Percentiles rank a stretch among this genome's conserved stretches.
Evolutionary conservation across 2,797 vertebrate species (phyloP).

Genomic region (Melanotaenia nigrans): DNA sequence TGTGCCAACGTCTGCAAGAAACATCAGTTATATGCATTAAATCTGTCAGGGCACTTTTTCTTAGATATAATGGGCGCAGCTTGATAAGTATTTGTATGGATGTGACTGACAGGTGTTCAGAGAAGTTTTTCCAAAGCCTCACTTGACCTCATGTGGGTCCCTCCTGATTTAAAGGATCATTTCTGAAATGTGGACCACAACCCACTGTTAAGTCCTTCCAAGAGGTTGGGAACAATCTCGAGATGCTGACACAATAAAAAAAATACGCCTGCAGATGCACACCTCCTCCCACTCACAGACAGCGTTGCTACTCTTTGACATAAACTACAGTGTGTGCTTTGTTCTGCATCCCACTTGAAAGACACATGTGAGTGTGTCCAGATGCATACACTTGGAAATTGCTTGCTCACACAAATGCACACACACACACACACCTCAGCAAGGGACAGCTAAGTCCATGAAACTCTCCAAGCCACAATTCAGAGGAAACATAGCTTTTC

Average conservation of each 20-base stretch:
- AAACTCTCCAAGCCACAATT: conserved; percentile 64
- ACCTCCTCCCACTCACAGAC: conserved; percentile 61
- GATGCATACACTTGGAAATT: conserved; percentile 54
- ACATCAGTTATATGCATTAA: conserved; percentile 19
- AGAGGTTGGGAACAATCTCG: conserved; percentile 50
- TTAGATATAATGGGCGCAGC: neutral
- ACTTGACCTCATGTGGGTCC: conserved; percentile 43
- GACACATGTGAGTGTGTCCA: conserved; percentile 43
- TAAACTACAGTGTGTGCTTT: conserved; percentile 71
- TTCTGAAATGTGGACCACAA: conserved; percentile 53
- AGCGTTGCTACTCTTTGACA: conserved; percentile 66
- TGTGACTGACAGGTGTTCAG: conserved; percentile 57
- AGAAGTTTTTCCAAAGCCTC: conserved; percentile 29
- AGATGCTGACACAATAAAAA: conserved; percentile 72
- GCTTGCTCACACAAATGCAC: conserved; percentile 27
- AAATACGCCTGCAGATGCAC: conserved; percentile 56
- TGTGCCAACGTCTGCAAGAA: neutral
- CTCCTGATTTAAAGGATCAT: conserved; percentile 50
- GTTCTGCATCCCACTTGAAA: conserved; percentile 55
- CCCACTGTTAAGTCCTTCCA: conserved; percentile 55
- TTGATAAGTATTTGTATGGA: conserved; percentile 27
- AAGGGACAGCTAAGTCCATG: conserved; percentile 24
- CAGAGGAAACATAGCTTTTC: conserved; percentile 69
- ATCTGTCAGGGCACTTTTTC: conserved; percentile 1
- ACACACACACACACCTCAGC: conserved; percentile 25